A percentile compares a stretch with the other conserved stretches of the same genome.
phyloP scores from a whole-genome alignment of 2,888 invertebrate genomes.

The Trypoxylon attenuatum region DNA sequence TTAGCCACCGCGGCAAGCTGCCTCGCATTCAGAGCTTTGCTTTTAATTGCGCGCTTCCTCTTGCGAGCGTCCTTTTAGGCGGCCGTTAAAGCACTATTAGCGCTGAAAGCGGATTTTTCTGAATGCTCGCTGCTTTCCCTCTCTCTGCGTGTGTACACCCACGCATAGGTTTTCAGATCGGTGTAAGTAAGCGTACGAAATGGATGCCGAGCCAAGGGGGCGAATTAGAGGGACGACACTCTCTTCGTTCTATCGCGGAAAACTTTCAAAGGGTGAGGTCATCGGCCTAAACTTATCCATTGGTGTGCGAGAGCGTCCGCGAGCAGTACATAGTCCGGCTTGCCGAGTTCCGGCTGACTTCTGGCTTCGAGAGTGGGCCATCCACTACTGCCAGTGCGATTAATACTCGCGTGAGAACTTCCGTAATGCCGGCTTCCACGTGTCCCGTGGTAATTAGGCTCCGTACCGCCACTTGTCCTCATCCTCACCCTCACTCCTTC shows the following conservation, averaged over 20 bases:
- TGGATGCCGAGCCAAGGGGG: conserved; percentile 30
- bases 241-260: conserved; percentile 36
- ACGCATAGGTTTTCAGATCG: conserved; percentile 37
- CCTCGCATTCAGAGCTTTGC: conserved; percentile 37
- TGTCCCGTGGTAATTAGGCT: no score
- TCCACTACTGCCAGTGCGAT: not conserved
- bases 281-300: conserved; percentile 31
- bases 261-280: conserved; percentile 31
- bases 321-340: no score
- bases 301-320: no score
- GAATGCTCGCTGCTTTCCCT: conserved; percentile 29
- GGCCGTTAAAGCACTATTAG: conserved; percentile 49
- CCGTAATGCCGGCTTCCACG: not conserved
- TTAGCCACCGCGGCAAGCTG: conserved; percentile 15
- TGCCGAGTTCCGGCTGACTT: no score
- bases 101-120: conserved; percentile 49
- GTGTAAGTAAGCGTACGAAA: conserved; percentile 36
- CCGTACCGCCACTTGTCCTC: no score
- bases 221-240: conserved; percentile 43
- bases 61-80: conserved; percentile 42
- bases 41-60: conserved; percentile 51
- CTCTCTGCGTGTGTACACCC: conserved; percentile 3
- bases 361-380: no score
- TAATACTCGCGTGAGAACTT: not conserved
- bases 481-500: no score